Conservation (phyloP, 2,797 vertebrate genomes). For the Lemur catta region DNA sequence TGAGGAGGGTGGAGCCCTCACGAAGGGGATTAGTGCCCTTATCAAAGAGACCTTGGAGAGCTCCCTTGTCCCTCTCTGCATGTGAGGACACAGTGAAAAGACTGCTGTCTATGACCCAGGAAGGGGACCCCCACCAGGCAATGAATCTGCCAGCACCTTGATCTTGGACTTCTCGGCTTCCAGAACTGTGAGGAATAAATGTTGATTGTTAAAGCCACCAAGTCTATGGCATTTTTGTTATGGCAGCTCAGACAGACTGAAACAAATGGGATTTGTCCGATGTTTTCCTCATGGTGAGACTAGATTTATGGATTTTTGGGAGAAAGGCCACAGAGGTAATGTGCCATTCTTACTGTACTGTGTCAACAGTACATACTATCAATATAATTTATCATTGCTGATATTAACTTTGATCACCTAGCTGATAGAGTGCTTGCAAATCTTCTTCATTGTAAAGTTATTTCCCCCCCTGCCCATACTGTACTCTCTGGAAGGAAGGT, state of each 20-base stretch:
- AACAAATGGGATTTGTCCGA: background rate
- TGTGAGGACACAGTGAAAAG: background rate
- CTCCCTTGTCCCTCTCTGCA: background rate
- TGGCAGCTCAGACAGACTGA: background rate
- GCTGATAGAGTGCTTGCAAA: background rate
- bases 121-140: background rate
- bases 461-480: too few relatives aligned
- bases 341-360: background rate
- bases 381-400: background rate
- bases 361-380: background rate
- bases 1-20: background rate
- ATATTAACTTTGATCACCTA: background rate
- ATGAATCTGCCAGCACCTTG: background rate
- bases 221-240: background rate
- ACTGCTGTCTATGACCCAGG: background rate
- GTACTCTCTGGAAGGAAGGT: background rate
- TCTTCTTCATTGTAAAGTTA: background rate
- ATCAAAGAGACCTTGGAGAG: background rate
- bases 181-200: background rate
- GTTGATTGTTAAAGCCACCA: background rate
- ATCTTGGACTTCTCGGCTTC: background rate
- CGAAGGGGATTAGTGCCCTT: background rate
- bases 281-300: background rate
- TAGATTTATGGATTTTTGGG: background rate
- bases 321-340: background rate